These are phyloP conservation scores for Drosophila diplacantha DNA, from an alignment of 2,888 invertebrate genomes.

Conservation along the genomic window DNA sequence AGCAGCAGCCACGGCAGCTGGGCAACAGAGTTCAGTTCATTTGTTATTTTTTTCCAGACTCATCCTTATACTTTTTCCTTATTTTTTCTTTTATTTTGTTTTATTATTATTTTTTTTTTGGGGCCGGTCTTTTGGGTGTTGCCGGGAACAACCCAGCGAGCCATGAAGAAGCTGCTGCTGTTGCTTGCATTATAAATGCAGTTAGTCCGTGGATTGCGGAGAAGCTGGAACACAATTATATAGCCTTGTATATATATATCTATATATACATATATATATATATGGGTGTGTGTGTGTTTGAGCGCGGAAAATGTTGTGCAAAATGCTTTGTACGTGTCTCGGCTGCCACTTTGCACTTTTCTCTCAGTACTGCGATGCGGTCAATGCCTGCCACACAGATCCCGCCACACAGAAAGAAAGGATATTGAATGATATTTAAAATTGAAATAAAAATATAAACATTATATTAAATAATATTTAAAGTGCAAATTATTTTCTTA, in stretches of 20 bases:
- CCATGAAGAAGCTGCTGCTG: conserved; percentile 68
- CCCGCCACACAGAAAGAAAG: conserved; percentile 12
- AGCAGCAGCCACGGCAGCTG: conserved; percentile 28
- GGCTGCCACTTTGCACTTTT: conserved; percentile 38
- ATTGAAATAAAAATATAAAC: no score
- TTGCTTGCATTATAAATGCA: conserved; percentile 65
- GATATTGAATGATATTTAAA: background rate
- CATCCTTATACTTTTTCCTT: conserved; percentile 38
- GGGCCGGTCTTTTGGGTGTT: conserved; percentile 68
- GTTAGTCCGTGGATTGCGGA: conserved; percentile 51
- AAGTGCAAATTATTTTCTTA: no score
- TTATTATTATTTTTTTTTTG: conserved; percentile 33
- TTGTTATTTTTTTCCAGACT: conserved; percentile 41
- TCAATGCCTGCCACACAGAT: conserved; percentile 61
- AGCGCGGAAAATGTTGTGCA: conserved; percentile 67
- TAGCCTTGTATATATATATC: conserved; percentile 17
- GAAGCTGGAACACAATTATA: conserved; percentile 43
- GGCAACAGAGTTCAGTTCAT: conserved; percentile 37
- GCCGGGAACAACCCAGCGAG: conserved; percentile 64
- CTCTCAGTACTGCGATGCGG: conserved; percentile 37
- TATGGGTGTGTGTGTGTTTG: conserved; percentile 51
- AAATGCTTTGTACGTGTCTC: conserved; percentile 71
- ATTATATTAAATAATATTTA: no score
- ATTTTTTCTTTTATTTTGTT: conserved; percentile 37
- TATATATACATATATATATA: no score